Percentiles rank a stretch among this genome's conserved stretches.
phyloP scores from a whole-genome alignment of 2,888 invertebrate species.

The Lysandra bellargus region DNA sequence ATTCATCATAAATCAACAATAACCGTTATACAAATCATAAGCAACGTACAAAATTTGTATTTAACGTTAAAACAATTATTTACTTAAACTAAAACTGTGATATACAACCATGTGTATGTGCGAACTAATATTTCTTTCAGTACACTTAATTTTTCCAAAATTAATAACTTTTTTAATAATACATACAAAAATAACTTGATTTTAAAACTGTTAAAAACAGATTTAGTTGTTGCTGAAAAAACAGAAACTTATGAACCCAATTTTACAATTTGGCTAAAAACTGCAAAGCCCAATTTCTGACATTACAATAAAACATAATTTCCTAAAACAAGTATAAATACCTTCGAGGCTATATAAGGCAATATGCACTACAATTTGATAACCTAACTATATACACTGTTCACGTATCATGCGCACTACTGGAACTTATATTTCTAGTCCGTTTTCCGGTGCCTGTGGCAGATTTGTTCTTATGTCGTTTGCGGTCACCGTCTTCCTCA shows the following conservation, averaged over 20 bases:
- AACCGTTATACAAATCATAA: constrained; percentile 11
- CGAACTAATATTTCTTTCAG: too few species aligned
- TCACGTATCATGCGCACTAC: constrained; percentile 69
- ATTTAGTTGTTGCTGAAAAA: too few species aligned
- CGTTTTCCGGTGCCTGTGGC: constrained; percentile 69
- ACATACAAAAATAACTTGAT: too few species aligned
- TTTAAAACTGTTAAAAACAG: too few species aligned
- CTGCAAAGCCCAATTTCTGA: background rate
- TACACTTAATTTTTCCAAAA: background rate
- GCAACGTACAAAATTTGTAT: constrained; percentile 2
- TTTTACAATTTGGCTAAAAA: background rate
- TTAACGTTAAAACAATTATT: constrained; percentile 3
- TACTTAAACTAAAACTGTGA: background rate
- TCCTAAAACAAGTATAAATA: background rate
- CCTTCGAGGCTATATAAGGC: background rate
- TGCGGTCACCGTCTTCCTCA: constrained; percentile 69
- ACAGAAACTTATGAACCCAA: background rate
- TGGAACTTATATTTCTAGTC: constrained; percentile 67
- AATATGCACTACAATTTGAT: constrained; percentile 60
- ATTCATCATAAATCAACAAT: constrained; percentile 12
- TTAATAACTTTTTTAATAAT: too few species aligned
- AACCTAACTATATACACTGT: constrained; percentile 58
- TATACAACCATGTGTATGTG: background rate
- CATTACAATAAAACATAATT: background rate
- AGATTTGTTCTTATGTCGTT: constrained; percentile 69